Evolutionary conservation across 1,140 invertebrate species (phyloP).

Genomic region (Amyelois transitella): DNA sequence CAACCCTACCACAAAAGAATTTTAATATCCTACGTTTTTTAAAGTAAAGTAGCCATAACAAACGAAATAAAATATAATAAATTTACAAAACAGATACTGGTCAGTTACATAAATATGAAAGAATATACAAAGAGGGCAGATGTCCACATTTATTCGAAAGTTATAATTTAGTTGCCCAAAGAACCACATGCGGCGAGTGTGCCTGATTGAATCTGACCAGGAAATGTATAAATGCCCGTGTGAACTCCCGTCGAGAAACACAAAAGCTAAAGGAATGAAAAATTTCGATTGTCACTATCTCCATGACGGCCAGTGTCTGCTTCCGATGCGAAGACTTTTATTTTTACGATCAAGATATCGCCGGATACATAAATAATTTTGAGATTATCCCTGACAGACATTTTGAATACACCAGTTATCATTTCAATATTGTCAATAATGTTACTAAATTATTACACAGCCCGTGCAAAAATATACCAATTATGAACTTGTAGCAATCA

Average conservation of each 20-base stretch:
- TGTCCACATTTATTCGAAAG: slow-evolving; percentile 20
- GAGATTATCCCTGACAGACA: neutral
- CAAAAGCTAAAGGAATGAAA: slow-evolving; percentile 31
- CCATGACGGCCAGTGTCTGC: neutral
- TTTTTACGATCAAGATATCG: neutral
- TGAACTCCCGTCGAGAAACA: slow-evolving; percentile 51
- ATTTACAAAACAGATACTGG: slow-evolving; percentile 8
- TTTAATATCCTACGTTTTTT: neutral
- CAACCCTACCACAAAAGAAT: neutral
- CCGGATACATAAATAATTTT: neutral
- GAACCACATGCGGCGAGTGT: slow-evolving; percentile 55
- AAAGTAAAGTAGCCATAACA: neutral
- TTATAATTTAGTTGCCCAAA: slow-evolving; percentile 66
- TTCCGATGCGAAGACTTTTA: slow-evolving; percentile 4
- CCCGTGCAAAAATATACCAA: neutral
- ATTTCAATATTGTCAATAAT: neutral
- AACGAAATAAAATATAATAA: neutral
- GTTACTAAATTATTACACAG: neutral
- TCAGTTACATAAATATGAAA: slow-evolving; percentile 1
- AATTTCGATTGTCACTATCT: slow-evolving; percentile 9
- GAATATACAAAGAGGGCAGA: neutral
- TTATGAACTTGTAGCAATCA: neutral
- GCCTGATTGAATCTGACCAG: slow-evolving; percentile 54
- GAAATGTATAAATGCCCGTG: slow-evolving; percentile 44
- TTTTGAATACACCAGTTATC: neutral